Evolutionary conservation across 1,140 invertebrate species (phyloP).

Genomic region (Eupristina koningsbergeri): DNA sequence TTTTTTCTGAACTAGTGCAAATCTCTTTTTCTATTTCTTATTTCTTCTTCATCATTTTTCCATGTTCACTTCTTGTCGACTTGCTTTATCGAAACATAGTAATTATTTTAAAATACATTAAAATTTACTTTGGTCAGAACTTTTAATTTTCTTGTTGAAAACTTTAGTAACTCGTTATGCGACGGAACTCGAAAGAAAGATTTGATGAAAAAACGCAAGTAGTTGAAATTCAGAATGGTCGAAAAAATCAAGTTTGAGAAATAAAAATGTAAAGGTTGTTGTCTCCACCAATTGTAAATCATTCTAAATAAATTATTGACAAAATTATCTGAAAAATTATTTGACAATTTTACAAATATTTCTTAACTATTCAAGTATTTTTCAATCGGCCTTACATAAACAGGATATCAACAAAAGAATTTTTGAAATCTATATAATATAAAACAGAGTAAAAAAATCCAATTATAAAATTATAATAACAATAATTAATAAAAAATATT

Average conservation of each 20-base stretch:
- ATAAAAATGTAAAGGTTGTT: neutral
- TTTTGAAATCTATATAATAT: too few species aligned
- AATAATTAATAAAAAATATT: too few species aligned
- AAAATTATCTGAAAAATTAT: too few species aligned
- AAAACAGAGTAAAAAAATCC: too few species aligned
- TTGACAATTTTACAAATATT: too few species aligned
- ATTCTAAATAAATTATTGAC: neutral
- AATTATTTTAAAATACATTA: conserved; percentile 62
- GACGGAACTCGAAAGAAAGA: conserved; percentile 51
- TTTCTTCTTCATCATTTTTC: conserved; percentile 18
- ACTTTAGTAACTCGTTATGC: conserved; percentile 69
- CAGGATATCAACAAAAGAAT: too few species aligned
- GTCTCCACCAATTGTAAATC: neutral
- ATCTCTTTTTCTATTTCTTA: neutral
- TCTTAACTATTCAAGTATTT: too few species aligned
- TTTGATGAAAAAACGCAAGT: conserved; percentile 43
- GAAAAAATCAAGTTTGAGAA: neutral
- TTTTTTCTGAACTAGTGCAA: neutral
- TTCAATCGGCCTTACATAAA: too few species aligned
- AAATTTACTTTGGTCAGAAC: conserved; percentile 55
- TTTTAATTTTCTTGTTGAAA: conserved; percentile 72
- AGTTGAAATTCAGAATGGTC: neutral
- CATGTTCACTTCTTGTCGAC: conserved; percentile 35
- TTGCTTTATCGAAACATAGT: conserved; percentile 46
- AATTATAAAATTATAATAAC: too few species aligned